Evolutionary conservation across 2,888 invertebrate species (phyloP).

Genomic region (Euproctis similis): DNA sequence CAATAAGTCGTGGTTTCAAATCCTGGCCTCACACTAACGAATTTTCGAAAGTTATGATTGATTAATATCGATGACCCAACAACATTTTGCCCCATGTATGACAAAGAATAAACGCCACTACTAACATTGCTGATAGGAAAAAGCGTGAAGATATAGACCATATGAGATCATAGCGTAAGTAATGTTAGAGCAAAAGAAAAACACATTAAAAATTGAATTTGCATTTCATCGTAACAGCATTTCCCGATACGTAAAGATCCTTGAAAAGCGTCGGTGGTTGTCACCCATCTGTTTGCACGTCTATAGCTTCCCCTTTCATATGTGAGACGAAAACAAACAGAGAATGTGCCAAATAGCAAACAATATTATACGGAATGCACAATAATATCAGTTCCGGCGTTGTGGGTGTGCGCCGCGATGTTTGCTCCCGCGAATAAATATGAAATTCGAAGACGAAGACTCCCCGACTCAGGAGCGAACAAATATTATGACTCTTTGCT

Average conservation of each 20-base stretch:
- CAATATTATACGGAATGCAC: constrained; percentile 77
- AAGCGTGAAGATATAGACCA: no score
- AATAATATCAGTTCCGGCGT: constrained; percentile 74
- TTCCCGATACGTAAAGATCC: constrained; percentile 56
- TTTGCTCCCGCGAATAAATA: constrained; percentile 74
- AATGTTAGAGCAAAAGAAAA: no score
- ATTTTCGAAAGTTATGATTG: no score
- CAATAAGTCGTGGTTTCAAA: no score
- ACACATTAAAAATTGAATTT: constrained; percentile 46
- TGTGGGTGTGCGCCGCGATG: constrained; percentile 50
- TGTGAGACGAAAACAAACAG: constrained; percentile 74
- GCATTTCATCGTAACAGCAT: constrained; percentile 56
- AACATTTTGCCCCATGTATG: no score
- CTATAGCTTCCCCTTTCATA: constrained; percentile 74
- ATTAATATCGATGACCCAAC: no score
- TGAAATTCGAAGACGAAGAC: constrained; percentile 74
- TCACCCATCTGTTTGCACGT: constrained; percentile 67
- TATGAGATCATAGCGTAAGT: no score
- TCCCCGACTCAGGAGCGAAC: constrained; percentile 59
- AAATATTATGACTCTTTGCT: constrained; percentile 72
- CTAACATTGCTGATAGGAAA: no score
- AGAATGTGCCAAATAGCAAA: constrained; percentile 76
- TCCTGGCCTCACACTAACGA: no score
- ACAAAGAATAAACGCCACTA: no score
- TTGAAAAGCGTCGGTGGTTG: constrained; percentile 46